A percentile compares a stretch with the other conserved stretches of the same genome.
Conservation (phyloP, 2,888 invertebrate genomes). For the Cosmia pyralina region DNA sequence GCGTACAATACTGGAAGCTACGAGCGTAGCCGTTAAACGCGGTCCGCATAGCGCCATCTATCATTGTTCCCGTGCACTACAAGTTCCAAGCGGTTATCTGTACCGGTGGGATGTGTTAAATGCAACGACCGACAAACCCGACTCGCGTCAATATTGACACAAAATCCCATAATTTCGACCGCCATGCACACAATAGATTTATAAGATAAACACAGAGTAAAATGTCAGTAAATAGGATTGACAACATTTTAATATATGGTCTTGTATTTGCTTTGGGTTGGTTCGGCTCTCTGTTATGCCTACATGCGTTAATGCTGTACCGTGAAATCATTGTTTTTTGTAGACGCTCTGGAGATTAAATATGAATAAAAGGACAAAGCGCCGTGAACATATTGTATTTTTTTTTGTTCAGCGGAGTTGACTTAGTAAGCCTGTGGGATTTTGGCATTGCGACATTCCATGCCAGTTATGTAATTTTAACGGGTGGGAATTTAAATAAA, state of each 20-base stretch:
- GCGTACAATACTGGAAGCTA: slow-evolving; percentile 24
- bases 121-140: slow-evolving; percentile 86
- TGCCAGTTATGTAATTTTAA: slow-evolving; percentile 78
- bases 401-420: slow-evolving; percentile 76
- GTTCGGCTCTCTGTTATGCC: slow-evolving; percentile 87
- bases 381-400: slow-evolving; percentile 82
- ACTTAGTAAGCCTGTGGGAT: slow-evolving; percentile 85
- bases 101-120: slow-evolving; percentile 88
- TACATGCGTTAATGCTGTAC: slow-evolving; percentile 89
- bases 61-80: slow-evolving; percentile 56
- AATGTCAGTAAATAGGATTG: slow-evolving; percentile 90
- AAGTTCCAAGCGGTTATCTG: slow-evolving; percentile 68
- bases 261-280: slow-evolving; percentile 86
- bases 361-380: slow-evolving; percentile 88
- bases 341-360: slow-evolving; percentile 86
- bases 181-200: slow-evolving; percentile 89
- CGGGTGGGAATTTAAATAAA: slow-evolving; percentile 73
- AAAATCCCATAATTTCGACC: slow-evolving; percentile 89
- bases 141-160: slow-evolving; percentile 87
- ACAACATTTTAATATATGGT: slow-evolving; percentile 90
- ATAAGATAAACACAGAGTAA: slow-evolving; percentile 90
- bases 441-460: slow-evolving; percentile 77
- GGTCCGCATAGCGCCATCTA: slow-evolving; percentile 80
- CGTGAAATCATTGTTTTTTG: slow-evolving; percentile 90
- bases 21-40: not conserved